Evolutionary conservation across 2,888 invertebrate species (phyloP), one percentile per base, ranked within the genome.

Genomic region (Tricholauxania praeusta): DNA sequence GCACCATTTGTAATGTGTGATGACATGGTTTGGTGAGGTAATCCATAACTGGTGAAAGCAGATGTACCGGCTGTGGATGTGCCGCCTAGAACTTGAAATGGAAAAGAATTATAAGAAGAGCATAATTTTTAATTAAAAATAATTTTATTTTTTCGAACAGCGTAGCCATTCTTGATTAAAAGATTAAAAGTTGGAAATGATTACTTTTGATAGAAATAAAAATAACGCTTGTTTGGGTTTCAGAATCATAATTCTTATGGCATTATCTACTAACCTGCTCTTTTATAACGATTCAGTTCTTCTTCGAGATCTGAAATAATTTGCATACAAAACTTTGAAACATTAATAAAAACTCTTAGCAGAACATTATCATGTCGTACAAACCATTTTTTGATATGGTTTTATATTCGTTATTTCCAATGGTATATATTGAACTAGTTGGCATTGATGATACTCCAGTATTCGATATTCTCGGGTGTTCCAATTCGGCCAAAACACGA

Each of bases 401-500:
- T 83, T 85, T 85, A 83, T 83, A 85, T 81, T 85, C 86, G 80
- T 82, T 83, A 80, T 82, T 85, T 80, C 80, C 82, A 75, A 80
- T 79, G 77, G 79, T 80, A 78, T 84, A 79, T 77, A 85, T 82
- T 75, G 85, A 85, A 80, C 84, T 84, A 12, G 84, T 80, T 77
- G 82, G 81, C 81, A 86, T 80, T 68, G 83, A 81, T 75, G 86
- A 84, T 78, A 81, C 80, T 73, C 84, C 85, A 71, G 80, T 79
- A 76, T 82, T 83, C 72, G 87, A 87, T 75, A 86, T 87, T 74
- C 95, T 91, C 80, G 93, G 92, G 87, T 95, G 95, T 87, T 97
- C 96, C 84, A 96, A 89, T 86, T 97, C 96, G 78, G 96, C 96
- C 84, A 96, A 90, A 82, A 96, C 94, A 82, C 94, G 91, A 89